Conservation (phyloP, 2,888 invertebrate genomes). For the Caenorhabditis becei region DNA sequence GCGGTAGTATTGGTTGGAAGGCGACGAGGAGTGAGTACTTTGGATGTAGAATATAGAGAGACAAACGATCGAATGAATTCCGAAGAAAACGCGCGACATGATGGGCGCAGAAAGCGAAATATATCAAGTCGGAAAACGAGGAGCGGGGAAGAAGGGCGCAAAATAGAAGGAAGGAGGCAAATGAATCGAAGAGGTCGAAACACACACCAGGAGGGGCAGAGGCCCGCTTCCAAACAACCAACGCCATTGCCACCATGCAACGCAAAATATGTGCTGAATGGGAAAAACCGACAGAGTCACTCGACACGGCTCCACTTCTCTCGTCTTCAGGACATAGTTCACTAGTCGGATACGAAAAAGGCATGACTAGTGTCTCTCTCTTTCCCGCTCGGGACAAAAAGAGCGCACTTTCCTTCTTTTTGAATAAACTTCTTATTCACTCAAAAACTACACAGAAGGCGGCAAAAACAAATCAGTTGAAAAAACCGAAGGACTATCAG, state of each 20-base stretch:
- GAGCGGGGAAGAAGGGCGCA: slow-evolving; percentile 39
- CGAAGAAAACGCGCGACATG: slow-evolving; percentile 42
- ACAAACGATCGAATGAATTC: slow-evolving; percentile 35
- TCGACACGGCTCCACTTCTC: slow-evolving; percentile 1
- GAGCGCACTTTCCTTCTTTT: slow-evolving; percentile 18
- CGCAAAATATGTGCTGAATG: slow-evolving; percentile 59
- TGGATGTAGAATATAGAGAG: slow-evolving; percentile 33
- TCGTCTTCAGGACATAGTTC: slow-evolving; percentile 26
- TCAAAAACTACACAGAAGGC: slow-evolving; percentile 2
- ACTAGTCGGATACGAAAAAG: slow-evolving; percentile 49
- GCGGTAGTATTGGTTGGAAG: slow-evolving; percentile 42
- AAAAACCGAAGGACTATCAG: slow-evolving; percentile 25
- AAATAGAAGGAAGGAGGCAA: slow-evolving; percentile 46
- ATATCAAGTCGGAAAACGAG: slow-evolving; percentile 59
- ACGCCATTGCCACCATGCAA: slow-evolving; percentile 53
- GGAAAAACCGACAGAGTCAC: slow-evolving; percentile 43
- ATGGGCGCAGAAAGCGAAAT: slow-evolving; percentile 53
- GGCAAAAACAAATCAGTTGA: slow-evolving; percentile 24
- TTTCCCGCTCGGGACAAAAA: slow-evolving; percentile 31
- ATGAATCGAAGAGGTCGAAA: slow-evolving; percentile 63
- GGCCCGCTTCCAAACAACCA: slow-evolving; percentile 52
- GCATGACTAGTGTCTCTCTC: not conserved
- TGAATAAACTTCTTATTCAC: not conserved
- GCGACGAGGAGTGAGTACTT: slow-evolving; percentile 42
- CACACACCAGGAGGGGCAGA: slow-evolving; percentile 50